A percentile compares a stretch with the other conserved stretches of the same genome.
Evolutionary conservation across 2,797 vertebrate species (phyloP).

Genomic region (Helostoma temminkii): DNA sequence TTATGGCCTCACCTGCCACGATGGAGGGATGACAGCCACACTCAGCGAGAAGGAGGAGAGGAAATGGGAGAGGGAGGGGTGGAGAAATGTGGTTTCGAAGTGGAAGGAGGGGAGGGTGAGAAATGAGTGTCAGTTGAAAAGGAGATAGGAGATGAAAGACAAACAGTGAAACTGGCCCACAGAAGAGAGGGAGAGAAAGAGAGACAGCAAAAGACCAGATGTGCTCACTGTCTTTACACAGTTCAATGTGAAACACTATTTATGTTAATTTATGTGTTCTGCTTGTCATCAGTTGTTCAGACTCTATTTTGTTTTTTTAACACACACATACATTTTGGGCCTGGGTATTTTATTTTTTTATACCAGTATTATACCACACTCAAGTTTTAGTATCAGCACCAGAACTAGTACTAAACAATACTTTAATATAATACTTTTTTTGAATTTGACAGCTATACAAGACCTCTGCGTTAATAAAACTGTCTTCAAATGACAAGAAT

Average conservation of each 20-base stretch:
- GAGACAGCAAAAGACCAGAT: constrained; percentile 67
- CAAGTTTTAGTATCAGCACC: neutral
- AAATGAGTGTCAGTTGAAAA: constrained; percentile 75
- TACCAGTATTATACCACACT: no score
- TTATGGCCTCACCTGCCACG: constrained; percentile 79
- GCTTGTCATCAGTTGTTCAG: no score
- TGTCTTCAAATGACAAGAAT: neutral
- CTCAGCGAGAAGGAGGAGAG: constrained; percentile 64
- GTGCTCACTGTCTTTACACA: constrained; percentile 42
- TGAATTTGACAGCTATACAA: no score
- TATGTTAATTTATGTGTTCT: neutral
- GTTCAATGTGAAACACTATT: constrained; percentile 36
- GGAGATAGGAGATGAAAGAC: constrained; percentile 75
- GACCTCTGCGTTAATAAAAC: neutral
- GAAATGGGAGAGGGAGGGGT: constrained; percentile 60
- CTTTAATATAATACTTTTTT: no score
- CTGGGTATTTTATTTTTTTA: no score
- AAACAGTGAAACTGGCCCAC: constrained; percentile 64
- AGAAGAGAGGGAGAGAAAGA: constrained; percentile 27
- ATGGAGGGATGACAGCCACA: constrained; percentile 75
- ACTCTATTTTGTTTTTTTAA: no score
- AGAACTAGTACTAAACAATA: neutral
- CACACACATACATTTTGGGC: no score
- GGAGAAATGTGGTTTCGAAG: constrained; percentile 62
- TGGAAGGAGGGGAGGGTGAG: constrained; percentile 19